Base-by-base conservation (phyloP, 2,888 invertebrate genomes). In the Labia minor region DNA sequence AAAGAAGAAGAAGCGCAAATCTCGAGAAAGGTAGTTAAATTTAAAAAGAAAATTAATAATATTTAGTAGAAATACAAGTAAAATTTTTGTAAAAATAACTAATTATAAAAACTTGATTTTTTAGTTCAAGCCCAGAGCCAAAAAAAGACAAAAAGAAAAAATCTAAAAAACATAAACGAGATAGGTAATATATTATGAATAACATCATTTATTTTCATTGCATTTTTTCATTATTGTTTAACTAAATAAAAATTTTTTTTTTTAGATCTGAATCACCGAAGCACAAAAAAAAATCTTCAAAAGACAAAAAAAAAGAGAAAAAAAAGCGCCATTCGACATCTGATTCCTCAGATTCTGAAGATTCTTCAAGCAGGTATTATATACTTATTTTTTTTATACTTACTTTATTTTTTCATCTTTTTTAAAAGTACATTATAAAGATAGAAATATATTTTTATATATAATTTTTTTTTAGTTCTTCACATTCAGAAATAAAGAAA, bases 161-260 rank as follows among this genome's bases (percentile, higher is more conserved):
- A 78, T 86, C 87, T 73, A 90, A 88, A 80, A 85, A 86, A 79
- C 80, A 78, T 73, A 80, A 79, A 72, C 82, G 84, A 78, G 81
- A 84, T 73, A 86, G 86, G 88, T 89, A 81, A 71, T 67, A 63
- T 62, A 64, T n/a, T n/a, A n/a, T n/a, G n/a, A n/a, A 19, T 49
- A 65, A 33, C 61, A 64, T 65, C 19, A 65, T 16, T 21, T 65
- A 61, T n/a, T 19, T 26, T 62, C 6, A 21, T 62, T 65, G 61
- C n/a, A 61, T 6, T 21, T n/a, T 37, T 61, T 20, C 19, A 49
- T 65, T 37, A 65, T 19, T n/a, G n/a, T n/a, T n/a, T n/a, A n/a
- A n/a, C n/a, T n/a, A n/a, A 61, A 61, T 49, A 65, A 61, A 61
- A 19, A 11, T 18, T 61, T 18, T 61, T 67, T 73, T 74, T 67